These are phyloP conservation scores for Caenorhabditis brenneri DNA, from an alignment of 1,140 invertebrate genomes.

Conservation along the genomic window DNA sequence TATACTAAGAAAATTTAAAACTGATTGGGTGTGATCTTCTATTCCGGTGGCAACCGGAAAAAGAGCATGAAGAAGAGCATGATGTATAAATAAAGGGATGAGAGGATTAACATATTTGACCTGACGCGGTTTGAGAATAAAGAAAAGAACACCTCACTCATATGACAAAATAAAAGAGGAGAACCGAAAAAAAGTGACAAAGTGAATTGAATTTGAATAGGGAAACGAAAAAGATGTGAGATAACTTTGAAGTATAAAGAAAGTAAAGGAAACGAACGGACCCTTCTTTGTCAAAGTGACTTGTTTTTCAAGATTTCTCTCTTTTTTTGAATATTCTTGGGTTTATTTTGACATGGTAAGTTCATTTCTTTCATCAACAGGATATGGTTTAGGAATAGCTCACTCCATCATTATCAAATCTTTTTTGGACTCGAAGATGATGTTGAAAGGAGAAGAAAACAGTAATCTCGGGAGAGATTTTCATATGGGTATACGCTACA, in stretches of 20 bases:
- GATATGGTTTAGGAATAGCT: too few species aligned
- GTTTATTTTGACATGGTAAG: background rate
- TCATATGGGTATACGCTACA: too few species aligned
- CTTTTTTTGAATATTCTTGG: background rate
- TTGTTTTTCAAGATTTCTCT: background rate
- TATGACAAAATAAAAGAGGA: background rate
- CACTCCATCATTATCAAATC: too few species aligned
- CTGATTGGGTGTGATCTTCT: background rate
- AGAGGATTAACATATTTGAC: conserved; percentile 4
- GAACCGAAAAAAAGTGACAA: background rate
- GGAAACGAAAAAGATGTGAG: background rate
- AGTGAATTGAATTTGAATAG: background rate
- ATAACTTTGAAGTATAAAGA: background rate
- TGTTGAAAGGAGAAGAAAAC: too few species aligned
- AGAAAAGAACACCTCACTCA: background rate
- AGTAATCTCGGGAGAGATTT: too few species aligned
- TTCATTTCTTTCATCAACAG: background rate
- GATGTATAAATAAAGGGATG: background rate
- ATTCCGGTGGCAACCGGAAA: background rate
- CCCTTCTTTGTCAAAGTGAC: background rate
- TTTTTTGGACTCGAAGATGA: too few species aligned
- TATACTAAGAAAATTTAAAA: background rate
- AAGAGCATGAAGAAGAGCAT: background rate
- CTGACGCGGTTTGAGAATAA: background rate
- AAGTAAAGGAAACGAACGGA: background rate